These are phyloP conservation scores for Oenanthe melanoleuca DNA, from an alignment of 2,113 vertebrate species.

Conservation along the genomic window DNA sequence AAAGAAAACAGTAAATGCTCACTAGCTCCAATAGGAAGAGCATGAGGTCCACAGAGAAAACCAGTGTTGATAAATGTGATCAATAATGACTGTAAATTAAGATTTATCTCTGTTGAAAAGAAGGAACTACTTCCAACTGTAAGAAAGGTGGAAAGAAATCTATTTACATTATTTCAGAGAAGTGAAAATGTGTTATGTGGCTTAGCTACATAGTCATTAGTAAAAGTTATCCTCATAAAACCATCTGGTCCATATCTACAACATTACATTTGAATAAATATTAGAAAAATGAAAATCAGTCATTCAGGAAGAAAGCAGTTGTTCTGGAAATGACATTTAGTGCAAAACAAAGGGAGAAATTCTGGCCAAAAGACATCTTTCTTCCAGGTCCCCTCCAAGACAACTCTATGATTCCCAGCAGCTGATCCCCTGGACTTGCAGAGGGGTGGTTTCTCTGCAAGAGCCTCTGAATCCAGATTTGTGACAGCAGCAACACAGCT, in stretches of 20 bases:
- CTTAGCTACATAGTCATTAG: background rate
- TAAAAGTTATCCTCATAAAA: background rate
- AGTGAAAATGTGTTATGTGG: background rate
- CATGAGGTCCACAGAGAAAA: background rate
- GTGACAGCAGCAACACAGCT: background rate
- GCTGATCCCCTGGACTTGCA: background rate
- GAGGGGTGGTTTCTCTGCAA: background rate
- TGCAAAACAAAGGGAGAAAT: background rate
- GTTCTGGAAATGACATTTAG: background rate
- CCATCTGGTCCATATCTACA: background rate
- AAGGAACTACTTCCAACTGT: background rate
- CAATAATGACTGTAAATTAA: background rate
- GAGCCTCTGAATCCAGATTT: background rate
- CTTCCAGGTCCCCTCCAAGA: background rate
- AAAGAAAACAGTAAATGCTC: background rate
- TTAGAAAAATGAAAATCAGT: background rate
- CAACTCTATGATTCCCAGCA: background rate
- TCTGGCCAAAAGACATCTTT: background rate
- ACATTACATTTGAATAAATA: background rate
- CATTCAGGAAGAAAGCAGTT: background rate
- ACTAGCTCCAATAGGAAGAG: background rate
- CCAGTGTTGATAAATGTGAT: background rate
- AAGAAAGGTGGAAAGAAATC: background rate
- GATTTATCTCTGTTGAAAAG: background rate
- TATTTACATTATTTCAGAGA: background rate